Conservation (phyloP, 2,797 vertebrate species). For the Trematomus bernacchii region DNA sequence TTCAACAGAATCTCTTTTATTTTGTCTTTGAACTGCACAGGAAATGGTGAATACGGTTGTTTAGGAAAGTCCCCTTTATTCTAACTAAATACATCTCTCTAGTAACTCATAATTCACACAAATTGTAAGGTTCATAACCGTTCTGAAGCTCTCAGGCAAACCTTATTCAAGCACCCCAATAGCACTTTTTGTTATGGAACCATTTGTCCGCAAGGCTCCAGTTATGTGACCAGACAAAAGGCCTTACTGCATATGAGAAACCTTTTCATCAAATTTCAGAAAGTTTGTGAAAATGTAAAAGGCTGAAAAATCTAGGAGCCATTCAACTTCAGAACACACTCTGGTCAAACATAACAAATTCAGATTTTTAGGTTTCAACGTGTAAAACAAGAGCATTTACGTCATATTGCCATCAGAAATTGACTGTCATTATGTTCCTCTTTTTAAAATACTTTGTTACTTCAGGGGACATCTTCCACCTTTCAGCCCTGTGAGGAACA, state of each 20-base stretch:
- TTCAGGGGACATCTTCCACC: slow-evolving; percentile 44
- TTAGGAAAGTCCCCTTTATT: slow-evolving; percentile 83
- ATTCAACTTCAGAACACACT: slow-evolving; percentile 59
- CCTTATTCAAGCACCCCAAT: slow-evolving; percentile 61
- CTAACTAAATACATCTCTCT: slow-evolving; percentile 81
- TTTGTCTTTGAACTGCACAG: slow-evolving; percentile 83
- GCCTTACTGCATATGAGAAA: slow-evolving; percentile 77
- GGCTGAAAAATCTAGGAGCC: slow-evolving; percentile 64
- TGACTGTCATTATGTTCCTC: slow-evolving; percentile 40
- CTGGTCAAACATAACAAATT: slow-evolving; percentile 45
- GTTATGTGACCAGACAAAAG: slow-evolving; percentile 66
- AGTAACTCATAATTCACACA: slow-evolving; percentile 72
- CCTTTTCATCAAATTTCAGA: slow-evolving; percentile 72
- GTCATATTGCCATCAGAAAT: slow-evolving; percentile 64
- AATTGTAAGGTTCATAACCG: slow-evolving; percentile 61
- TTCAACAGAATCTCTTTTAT: slow-evolving; percentile 81
- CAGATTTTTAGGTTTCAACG: slow-evolving; percentile 38
- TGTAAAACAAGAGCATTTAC: slow-evolving; percentile 59
- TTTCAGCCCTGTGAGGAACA: slow-evolving; percentile 59
- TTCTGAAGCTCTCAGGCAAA: slow-evolving; percentile 70
- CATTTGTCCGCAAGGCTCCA: slow-evolving; percentile 70
- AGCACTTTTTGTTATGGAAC: slow-evolving; percentile 65
- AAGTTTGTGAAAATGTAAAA: slow-evolving; percentile 72
- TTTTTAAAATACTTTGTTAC: slow-evolving; percentile 45
- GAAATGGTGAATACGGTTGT: slow-evolving; percentile 79